phyloP scores from a whole-genome alignment of 2,888 invertebrate species.

The Cephonodes hylas region DNA sequence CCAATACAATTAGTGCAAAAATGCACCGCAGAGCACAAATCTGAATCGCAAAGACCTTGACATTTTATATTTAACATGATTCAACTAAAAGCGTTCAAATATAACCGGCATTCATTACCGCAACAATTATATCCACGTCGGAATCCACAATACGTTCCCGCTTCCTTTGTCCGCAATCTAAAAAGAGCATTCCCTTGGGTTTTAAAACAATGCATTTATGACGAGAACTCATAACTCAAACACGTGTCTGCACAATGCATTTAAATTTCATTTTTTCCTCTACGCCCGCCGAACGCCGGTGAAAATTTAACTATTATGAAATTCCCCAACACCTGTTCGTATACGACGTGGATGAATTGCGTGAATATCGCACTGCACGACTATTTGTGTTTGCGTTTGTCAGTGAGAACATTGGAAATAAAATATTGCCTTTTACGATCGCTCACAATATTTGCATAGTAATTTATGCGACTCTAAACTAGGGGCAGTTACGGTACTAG shows the following conservation, averaged over 20 bases:
- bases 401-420: slow-evolving; percentile 33
- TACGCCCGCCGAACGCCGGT: neutral
- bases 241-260: slow-evolving; percentile 10
- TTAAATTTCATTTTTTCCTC: neutral
- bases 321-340: slow-evolving; percentile 7
- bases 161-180: neutral
- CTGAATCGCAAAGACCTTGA: too few species aligned
- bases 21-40: neutral
- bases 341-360: slow-evolving; percentile 29
- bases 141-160: neutral
- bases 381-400: slow-evolving; percentile 47
- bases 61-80: too few species aligned
- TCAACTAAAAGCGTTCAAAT: neutral
- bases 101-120: neutral
- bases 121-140: neutral
- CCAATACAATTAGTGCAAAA: too few species aligned
- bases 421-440: slow-evolving; percentile 13
- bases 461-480: neutral
- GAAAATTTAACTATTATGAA: slow-evolving; percentile 9
- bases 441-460: slow-evolving; percentile 7
- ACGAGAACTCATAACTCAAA: neutral
- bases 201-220: slow-evolving; percentile 7
- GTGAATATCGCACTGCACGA: slow-evolving; percentile 37
- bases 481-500: neutral
- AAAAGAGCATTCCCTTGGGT: slow-evolving; percentile 7